Evolutionary conservation across 2,113 vertebrate genomes (phyloP).

Genomic region (Heterocephalus glaber): DNA sequence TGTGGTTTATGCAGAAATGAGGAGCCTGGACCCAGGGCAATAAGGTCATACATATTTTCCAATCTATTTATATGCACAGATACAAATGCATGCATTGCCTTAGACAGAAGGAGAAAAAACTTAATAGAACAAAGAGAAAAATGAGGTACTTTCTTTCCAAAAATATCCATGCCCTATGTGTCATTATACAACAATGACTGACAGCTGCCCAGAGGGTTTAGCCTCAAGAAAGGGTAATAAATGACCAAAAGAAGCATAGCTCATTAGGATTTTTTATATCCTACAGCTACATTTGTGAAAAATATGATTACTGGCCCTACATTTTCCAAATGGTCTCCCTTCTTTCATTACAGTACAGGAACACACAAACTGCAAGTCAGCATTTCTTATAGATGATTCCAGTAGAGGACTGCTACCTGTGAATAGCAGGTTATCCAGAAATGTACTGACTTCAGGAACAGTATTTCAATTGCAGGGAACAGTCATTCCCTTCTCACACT

Average conservation of each 20-base stretch:
- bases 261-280: slow-evolving; percentile 71
- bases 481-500: not conserved
- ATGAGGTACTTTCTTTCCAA: slow-evolving; percentile 57
- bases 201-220: slow-evolving; percentile 62
- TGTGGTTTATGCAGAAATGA: not conserved
- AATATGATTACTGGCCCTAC: slow-evolving; percentile 56
- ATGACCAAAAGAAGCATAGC: slow-evolving; percentile 61
- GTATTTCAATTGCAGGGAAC: not conserved
- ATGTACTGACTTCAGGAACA: slow-evolving; percentile 24
- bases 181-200: slow-evolving; percentile 60
- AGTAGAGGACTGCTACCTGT: not conserved
- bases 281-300: slow-evolving; percentile 67
- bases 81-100: slow-evolving; percentile 61
- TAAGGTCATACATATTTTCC: slow-evolving; percentile 37
- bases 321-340: slow-evolving; percentile 40
- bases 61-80: slow-evolving; percentile 42
- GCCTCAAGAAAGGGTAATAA: slow-evolving; percentile 67
- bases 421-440: slow-evolving; percentile 13
- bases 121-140: slow-evolving; percentile 60
- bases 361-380: not conserved
- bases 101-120: not conserved
- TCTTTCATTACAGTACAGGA: slow-evolving; percentile 27
- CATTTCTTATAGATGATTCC: not conserved
- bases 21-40: slow-evolving; percentile 24
- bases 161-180: slow-evolving; percentile 24